Conservation (phyloP, 2,888 invertebrate genomes). For the Dimorphilus gyrociliatus region DNA sequence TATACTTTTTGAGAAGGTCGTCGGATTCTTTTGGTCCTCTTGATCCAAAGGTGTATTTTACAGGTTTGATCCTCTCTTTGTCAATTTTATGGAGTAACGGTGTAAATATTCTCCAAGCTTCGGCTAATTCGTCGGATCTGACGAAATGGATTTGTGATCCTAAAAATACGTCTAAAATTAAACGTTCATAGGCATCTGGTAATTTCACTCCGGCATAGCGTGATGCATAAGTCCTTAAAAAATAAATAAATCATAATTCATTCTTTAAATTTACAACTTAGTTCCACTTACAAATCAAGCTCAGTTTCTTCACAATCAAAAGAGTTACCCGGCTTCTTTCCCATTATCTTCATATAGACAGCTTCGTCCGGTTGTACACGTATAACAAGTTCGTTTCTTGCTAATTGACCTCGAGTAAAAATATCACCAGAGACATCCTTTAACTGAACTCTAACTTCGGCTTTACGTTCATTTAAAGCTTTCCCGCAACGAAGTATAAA, state of each 20-base stretch:
- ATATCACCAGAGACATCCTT: slow-evolving; percentile 93
- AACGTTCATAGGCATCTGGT: slow-evolving; percentile 92
- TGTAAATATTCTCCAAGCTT: slow-evolving; percentile 96
- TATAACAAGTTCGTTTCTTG: slow-evolving; percentile 78
- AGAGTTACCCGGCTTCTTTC: slow-evolving; percentile 90
- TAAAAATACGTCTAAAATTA: slow-evolving; percentile 91
- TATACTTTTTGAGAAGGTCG: slow-evolving; percentile 54
- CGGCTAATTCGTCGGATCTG: slow-evolving; percentile 80
- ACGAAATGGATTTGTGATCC: slow-evolving; percentile 99
- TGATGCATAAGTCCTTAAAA: too few species aligned
- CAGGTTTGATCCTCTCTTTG: slow-evolving; percentile 53
- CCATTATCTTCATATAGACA: slow-evolving; percentile 93
- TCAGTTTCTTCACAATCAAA: slow-evolving; percentile 97
- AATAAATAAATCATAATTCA: too few species aligned
- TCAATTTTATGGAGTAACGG: slow-evolving; percentile 71
- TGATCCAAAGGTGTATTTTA: slow-evolving; percentile 60
- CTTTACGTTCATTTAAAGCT: slow-evolving; percentile 93
- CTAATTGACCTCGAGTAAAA: slow-evolving; percentile 55
- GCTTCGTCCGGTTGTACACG: slow-evolving; percentile 97
- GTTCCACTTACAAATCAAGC: too few species aligned
- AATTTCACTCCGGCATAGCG: slow-evolving; percentile 55
- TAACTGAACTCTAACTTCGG: slow-evolving; percentile 91
- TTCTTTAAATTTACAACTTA: too few species aligned
- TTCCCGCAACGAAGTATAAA: slow-evolving; percentile 93
- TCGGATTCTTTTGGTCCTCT: slow-evolving; percentile 83